phyloP scores from a whole-genome alignment of 1,140 invertebrate genomes.

The Anastatus disparis region DNA sequence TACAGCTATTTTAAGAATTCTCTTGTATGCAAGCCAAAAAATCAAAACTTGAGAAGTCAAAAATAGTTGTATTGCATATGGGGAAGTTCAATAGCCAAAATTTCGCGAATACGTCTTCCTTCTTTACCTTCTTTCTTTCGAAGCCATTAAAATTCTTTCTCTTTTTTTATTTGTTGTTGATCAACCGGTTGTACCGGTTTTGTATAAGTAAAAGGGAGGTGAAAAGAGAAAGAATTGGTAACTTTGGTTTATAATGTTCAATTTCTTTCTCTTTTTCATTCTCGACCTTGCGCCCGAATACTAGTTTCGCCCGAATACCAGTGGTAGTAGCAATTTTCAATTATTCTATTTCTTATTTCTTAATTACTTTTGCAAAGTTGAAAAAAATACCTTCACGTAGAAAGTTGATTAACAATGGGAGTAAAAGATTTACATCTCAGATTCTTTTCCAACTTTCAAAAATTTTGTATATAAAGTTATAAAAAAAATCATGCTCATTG shows the following conservation, averaged over 20 bases:
- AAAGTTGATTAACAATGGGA: too few species aligned
- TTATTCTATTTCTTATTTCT: too few species aligned
- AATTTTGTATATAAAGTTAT: too few species aligned
- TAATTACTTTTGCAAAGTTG: too few species aligned
- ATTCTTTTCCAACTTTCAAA: too few species aligned
- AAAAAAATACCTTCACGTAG: too few species aligned
- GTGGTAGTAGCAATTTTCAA: too few species aligned
- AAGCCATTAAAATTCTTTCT: slow-evolving; percentile 9
- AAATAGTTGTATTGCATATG: background rate
- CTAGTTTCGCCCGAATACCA: too few species aligned
- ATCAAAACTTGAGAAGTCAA: background rate
- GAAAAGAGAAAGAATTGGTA: background rate
- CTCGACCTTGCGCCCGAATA: too few species aligned
- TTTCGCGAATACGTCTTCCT: background rate
- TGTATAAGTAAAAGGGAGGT: background rate
- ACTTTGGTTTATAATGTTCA: too few species aligned
- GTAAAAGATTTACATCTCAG: too few species aligned
- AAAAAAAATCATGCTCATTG: too few species aligned
- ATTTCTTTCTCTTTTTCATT: slow-evolving; percentile 17
- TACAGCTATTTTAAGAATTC: background rate
- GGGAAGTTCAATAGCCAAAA: slow-evolving; percentile 24
- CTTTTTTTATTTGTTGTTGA: background rate
- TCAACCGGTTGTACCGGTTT: background rate
- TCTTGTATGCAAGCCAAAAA: background rate
- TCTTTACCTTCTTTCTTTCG: background rate